These are phyloP conservation scores for Bucco capensis DNA, from an alignment of 2,113 vertebrate genomes.

Conservation along the genomic window DNA sequence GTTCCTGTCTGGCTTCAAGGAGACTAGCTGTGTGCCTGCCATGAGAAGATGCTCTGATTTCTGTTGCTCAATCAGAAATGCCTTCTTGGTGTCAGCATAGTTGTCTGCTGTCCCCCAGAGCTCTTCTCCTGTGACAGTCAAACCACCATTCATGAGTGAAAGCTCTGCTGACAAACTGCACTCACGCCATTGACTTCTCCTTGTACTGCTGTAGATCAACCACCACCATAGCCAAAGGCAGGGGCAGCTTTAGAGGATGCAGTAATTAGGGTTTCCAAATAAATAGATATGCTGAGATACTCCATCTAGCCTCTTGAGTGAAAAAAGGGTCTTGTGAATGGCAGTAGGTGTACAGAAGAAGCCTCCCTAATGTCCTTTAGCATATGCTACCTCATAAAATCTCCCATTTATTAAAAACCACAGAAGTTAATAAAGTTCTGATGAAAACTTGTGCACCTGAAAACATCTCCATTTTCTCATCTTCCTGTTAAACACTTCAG, in stretches of 20 bases:
- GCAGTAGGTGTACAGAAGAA: background rate
- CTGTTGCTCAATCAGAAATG: background rate
- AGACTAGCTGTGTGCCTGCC: background rate
- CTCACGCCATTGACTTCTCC: background rate
- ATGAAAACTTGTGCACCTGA: background rate
- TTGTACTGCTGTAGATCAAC: background rate
- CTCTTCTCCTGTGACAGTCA: background rate
- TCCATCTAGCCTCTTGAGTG: background rate
- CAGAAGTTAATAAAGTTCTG: background rate
- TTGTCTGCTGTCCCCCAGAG: background rate
- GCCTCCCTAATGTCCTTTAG: fast-evolving
- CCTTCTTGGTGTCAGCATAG: background rate
- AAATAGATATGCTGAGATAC: background rate
- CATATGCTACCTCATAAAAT: background rate
- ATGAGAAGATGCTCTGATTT: fast-evolving
- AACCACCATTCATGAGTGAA: background rate
- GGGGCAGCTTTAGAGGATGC: background rate
- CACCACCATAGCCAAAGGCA: background rate
- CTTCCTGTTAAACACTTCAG: constrained; percentile 58
- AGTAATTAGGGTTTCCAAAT: background rate
- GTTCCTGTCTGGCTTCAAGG: background rate
- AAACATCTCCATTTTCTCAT: constrained; percentile 25
- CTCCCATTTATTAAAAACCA: fast-evolving
- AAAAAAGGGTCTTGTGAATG: background rate
- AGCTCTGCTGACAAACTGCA: background rate